Conservation (phyloP, 2,113 vertebrate species). For the Pardalotus punctatus region DNA sequence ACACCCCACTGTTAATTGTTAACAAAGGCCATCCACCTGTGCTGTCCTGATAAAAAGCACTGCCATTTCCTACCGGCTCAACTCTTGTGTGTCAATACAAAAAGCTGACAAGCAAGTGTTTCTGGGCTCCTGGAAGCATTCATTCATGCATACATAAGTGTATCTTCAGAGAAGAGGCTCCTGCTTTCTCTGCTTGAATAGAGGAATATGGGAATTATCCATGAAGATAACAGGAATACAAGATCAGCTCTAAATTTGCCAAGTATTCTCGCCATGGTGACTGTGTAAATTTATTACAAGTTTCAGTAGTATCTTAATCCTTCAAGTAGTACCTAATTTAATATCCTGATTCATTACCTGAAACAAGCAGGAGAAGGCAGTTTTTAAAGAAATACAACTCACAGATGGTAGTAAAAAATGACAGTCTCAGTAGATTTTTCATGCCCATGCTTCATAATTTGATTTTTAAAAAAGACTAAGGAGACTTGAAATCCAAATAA, state of each 20-base stretch:
- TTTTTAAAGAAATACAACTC: neutral
- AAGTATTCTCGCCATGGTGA: neutral
- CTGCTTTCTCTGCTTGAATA: neutral
- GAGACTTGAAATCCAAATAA: neutral
- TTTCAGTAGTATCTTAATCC: neutral
- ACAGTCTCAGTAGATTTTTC: neutral
- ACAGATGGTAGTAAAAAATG: neutral
- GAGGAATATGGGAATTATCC: neutral
- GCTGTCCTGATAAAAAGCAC: neutral
- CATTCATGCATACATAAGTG: neutral
- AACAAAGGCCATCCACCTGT: neutral
- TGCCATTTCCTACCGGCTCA: fast-evolving
- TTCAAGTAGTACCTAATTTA: neutral
- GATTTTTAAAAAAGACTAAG: neutral
- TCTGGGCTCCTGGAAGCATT: neutral
- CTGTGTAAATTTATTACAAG: neutral
- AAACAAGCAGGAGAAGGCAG: neutral
- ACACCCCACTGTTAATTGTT: neutral
- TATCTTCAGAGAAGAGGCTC: neutral
- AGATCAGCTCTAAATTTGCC: neutral
- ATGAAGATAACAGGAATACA: neutral
- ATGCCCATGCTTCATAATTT: neutral
- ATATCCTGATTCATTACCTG: neutral
- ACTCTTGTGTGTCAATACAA: neutral
- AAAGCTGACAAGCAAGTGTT: neutral